Evolutionary conservation across 2,113 vertebrate genomes (phyloP).

Genomic region (Jaculus jaculus): DNA sequence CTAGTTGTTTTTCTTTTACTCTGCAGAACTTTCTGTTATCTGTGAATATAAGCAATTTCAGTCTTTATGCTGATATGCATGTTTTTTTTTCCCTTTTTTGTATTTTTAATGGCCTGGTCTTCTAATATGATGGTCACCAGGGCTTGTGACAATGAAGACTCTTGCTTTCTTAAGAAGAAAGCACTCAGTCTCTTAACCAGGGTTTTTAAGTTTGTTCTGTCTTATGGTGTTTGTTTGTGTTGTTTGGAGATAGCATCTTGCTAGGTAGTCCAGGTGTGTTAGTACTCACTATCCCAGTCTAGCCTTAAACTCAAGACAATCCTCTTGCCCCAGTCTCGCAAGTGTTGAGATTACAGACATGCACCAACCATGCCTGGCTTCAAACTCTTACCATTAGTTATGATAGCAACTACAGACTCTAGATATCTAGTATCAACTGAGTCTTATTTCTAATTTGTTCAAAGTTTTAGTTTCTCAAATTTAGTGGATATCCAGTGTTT

Average conservation of each 20-base stretch:
- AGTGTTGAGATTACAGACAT: not conserved
- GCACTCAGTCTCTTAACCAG: not conserved
- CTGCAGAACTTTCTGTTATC: not conserved
- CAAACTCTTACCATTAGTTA: not conserved
- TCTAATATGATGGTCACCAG: not conserved
- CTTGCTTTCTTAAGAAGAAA: not conserved
- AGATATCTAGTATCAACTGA: not conserved
- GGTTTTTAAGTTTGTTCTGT: too few relatives aligned
- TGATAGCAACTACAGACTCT: not conserved
- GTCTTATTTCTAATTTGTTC: slow-evolving; percentile 26
- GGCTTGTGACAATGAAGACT: not conserved
- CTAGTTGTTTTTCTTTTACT: not conserved
- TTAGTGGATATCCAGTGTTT: not conserved
- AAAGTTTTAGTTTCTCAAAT: not conserved
- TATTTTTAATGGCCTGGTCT: not conserved
- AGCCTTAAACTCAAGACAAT: too few relatives aligned
- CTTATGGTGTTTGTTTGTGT: not conserved
- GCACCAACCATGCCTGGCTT: not conserved
- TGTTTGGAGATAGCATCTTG: not conserved
- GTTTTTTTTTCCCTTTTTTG: slow-evolving; percentile 10
- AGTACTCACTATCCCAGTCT: not conserved
- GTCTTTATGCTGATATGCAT: not conserved
- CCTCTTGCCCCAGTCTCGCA: not conserved
- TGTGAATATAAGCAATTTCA: not conserved
- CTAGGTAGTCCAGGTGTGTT: not conserved